These are phyloP conservation scores for Lamproptera curius DNA, from an alignment of 2,888 invertebrate species.

Conservation along the genomic window DNA sequence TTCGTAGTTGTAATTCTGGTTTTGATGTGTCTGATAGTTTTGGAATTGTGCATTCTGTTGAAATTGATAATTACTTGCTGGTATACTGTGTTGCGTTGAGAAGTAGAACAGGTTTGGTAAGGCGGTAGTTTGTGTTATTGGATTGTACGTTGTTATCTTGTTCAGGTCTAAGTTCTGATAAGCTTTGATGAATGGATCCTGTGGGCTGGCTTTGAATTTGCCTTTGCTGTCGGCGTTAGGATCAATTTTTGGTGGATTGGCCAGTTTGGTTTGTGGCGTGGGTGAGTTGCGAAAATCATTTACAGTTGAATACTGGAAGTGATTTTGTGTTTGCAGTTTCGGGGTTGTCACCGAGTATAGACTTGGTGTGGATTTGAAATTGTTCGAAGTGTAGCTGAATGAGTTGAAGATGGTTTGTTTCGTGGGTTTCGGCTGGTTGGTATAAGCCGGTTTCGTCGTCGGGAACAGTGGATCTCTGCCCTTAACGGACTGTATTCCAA, in stretches of 20 bases:
- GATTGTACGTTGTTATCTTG: conserved; percentile 64
- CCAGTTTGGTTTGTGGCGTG: conserved; percentile 64
- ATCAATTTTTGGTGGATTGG: conserved; percentile 55
- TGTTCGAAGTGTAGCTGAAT: conserved; percentile 56
- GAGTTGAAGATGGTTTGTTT: conserved; percentile 64
- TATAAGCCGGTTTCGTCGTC: conserved; percentile 57
- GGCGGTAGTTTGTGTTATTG: conserved; percentile 47
- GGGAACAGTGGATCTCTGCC: conserved; percentile 66
- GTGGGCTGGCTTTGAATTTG: conserved; percentile 66
- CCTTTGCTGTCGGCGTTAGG: conserved; percentile 53
- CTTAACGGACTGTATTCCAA: conserved; percentile 77
- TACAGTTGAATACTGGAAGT: conserved; percentile 53
- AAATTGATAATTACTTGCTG: conserved; percentile 39
- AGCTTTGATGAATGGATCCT: conserved; percentile 63
- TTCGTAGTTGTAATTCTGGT: conserved; percentile 43
- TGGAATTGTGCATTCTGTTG: conserved; percentile 56
- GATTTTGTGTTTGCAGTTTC: conserved; percentile 52
- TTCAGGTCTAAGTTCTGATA: conserved; percentile 46
- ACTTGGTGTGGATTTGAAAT: conserved; percentile 53
- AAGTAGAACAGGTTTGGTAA: conserved; percentile 44
- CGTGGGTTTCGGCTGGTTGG: conserved; percentile 44
- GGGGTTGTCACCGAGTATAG: conserved; percentile 52
- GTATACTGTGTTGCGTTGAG: conserved; percentile 33
- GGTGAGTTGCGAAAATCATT: conserved; percentile 63
- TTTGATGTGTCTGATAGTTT: conserved; percentile 47